A percentile compares a stretch with the other conserved stretches of the same genome.
These are phyloP conservation scores for Valencia hispanica DNA, from an alignment of 2,797 vertebrate species.

Conservation along the genomic window DNA sequence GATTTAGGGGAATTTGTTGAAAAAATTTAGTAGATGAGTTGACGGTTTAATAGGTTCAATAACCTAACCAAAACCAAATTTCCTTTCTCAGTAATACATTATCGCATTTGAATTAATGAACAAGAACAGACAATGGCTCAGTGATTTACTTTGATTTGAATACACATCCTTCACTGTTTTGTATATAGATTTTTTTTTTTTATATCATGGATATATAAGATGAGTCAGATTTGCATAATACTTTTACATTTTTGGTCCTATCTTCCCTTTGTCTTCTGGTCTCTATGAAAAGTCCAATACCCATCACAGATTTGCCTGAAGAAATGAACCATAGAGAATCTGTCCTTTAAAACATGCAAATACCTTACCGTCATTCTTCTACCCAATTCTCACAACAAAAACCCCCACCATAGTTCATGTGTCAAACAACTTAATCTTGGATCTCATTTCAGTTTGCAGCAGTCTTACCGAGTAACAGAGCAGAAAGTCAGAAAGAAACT, in stretches of 20 bases:
- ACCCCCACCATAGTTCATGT: too few relatives aligned
- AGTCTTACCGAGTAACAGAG: neutral
- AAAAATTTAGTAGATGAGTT: neutral
- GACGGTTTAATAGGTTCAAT: neutral
- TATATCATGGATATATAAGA: neutral
- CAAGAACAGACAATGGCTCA: too few relatives aligned
- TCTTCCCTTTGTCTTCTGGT: neutral
- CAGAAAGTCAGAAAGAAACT: neutral
- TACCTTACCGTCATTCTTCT: neutral
- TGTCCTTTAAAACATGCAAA: too few relatives aligned
- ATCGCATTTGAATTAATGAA: neutral
- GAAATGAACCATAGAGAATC: neutral
- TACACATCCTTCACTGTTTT: neutral
- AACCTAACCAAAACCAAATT: neutral
- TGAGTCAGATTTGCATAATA: conserved; percentile 2
- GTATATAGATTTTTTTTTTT: neutral
- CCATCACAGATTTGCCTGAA: neutral
- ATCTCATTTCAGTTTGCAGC: neutral
- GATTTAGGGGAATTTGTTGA: neutral
- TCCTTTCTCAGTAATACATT: too few relatives aligned
- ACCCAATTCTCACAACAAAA: neutral
- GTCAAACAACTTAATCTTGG: neutral
- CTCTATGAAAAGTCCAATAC: neutral
- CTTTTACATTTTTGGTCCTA: neutral
- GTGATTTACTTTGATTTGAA: neutral